phyloP scores from a whole-genome alignment of 2,888 invertebrate species.

The Escarpia spicata region DNA sequence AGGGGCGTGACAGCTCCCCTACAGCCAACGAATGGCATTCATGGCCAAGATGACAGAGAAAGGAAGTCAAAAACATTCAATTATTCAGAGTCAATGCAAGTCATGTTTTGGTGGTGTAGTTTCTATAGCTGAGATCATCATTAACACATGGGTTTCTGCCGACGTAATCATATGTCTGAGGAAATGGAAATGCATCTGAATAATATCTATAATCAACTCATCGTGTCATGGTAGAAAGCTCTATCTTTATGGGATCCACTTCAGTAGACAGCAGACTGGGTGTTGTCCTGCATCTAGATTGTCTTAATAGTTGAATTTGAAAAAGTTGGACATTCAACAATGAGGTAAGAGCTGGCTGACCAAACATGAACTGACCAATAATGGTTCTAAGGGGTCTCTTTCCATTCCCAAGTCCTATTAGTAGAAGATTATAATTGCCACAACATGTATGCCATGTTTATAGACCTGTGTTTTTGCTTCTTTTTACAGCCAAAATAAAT shows the following conservation, averaged over 20 bases:
- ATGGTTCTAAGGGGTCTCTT: too few species aligned
- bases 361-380: too few species aligned
- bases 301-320: not conserved
- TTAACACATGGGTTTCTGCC: not conserved
- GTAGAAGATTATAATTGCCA: too few species aligned
- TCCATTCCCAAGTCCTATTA: too few species aligned
- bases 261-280: not conserved
- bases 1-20: not conserved
- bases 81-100: not conserved
- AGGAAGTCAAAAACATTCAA: not conserved
- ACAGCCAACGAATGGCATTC: not conserved
- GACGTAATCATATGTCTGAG: not conserved
- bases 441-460: too few species aligned
- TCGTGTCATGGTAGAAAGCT: not conserved
- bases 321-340: not conserved
- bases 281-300: not conserved
- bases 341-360: too few species aligned
- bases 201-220: not conserved
- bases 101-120: not conserved
- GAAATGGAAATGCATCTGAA: not conserved
- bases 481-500: too few species aligned
- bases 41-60: not conserved
- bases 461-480: too few species aligned
- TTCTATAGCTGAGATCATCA: conserved; percentile 6
- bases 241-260: not conserved